Evolutionary conservation across 2,797 vertebrate genomes (phyloP).

Genomic region (Urocyon cinereoargenteus): DNA sequence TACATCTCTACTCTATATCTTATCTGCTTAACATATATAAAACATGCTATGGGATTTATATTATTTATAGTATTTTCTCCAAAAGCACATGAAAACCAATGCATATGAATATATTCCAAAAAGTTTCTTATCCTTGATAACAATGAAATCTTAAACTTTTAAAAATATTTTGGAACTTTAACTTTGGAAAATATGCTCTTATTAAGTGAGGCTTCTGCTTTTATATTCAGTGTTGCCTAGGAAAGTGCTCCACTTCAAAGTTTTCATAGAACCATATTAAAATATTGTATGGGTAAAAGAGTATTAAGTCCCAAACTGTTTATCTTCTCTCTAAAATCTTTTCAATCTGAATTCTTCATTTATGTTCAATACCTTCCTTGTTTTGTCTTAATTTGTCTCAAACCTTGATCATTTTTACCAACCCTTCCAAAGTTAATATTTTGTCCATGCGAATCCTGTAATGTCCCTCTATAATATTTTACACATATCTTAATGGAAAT

Average conservation of each 20-base stretch:
- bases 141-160: neutral
- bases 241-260: neutral
- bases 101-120: neutral
- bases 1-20: neutral
- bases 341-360: neutral
- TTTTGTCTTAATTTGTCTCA: neutral
- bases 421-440: neutral
- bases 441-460: neutral
- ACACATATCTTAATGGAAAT: neutral
- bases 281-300: neutral
- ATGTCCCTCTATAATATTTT: neutral
- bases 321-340: neutral
- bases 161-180: neutral
- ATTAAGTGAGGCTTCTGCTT: neutral
- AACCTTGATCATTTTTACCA: neutral
- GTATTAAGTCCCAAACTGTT: neutral
- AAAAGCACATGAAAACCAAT: neutral
- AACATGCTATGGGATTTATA: neutral
- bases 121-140: neutral
- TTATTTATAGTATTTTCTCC: neutral
- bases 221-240: neutral
- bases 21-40: neutral
- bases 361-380: neutral
- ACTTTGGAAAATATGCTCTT: neutral
- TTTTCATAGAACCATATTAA: neutral